These are phyloP conservation scores for Asarcornis scutulata DNA, from an alignment of 2,113 vertebrate genomes.

Conservation along the genomic window DNA sequence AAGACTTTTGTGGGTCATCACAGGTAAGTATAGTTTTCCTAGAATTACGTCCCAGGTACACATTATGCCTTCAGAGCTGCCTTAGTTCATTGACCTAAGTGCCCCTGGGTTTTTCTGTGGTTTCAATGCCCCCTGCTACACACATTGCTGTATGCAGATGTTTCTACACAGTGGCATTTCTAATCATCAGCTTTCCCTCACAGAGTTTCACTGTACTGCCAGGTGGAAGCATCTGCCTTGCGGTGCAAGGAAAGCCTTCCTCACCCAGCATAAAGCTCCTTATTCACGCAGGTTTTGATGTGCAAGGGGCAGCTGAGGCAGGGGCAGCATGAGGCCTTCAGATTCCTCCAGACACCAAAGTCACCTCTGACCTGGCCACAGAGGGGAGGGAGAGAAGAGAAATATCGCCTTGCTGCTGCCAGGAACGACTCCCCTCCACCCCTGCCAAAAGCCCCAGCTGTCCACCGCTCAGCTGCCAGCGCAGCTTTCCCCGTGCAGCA, in stretches of 20 bases:
- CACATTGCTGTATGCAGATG: neutral
- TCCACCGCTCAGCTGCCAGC: neutral
- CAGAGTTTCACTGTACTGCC: neutral
- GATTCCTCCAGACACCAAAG: slow-evolving; percentile 7
- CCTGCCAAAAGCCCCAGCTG: slow-evolving; percentile 38
- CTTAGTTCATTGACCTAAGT: neutral
- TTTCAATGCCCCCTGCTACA: neutral
- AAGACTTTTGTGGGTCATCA: neutral
- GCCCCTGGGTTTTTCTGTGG: neutral
- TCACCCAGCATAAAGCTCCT: neutral
- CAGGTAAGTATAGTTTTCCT: neutral
- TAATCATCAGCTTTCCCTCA: neutral
- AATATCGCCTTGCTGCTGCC: neutral
- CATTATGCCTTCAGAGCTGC: rapidly evolving
- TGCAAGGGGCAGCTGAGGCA: neutral
- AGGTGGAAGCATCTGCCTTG: neutral
- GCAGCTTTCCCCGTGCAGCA: neutral
- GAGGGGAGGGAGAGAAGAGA: slow-evolving; percentile 11
- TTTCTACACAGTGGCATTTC: neutral
- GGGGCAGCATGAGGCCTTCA: neutral
- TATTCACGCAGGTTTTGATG: neutral
- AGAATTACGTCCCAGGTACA: neutral
- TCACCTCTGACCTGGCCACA: slow-evolving; percentile 2
- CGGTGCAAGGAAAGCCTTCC: rapidly evolving
- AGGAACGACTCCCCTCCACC: neutral